Conservation (phyloP, 1,140 invertebrate species). For the Trichomalopsis sarcophagae region DNA sequence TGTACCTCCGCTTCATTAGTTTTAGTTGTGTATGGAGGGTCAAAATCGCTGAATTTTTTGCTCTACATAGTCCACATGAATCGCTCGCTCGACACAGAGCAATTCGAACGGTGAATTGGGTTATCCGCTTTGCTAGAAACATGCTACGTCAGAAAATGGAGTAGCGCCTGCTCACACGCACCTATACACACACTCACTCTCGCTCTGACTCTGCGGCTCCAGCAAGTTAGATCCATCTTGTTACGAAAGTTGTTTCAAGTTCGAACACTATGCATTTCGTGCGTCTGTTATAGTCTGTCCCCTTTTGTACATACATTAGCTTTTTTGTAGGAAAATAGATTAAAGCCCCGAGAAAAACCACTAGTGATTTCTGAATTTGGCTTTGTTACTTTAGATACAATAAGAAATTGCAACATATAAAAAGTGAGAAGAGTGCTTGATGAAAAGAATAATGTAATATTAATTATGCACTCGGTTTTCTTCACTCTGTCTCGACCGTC, state of each 20-base stretch:
- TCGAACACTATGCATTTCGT: constrained; percentile 54
- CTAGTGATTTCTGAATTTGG: too few relatives aligned
- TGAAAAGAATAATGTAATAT: too few relatives aligned
- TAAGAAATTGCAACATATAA: too few relatives aligned
- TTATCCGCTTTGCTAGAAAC: constrained; percentile 63
- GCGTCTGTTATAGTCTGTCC: neutral
- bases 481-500: too few relatives aligned
- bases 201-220: constrained; percentile 52
- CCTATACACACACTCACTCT: neutral
- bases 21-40: too few relatives aligned
- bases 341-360: too few relatives aligned
- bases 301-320: neutral
- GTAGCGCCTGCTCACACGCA: constrained; percentile 42
- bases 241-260: constrained; percentile 63
- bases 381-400: too few relatives aligned
- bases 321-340: neutral
- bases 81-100: constrained; percentile 39
- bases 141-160: constrained; percentile 49
- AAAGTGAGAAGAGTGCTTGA: too few relatives aligned
- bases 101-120: constrained; percentile 61
- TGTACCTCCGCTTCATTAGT: too few relatives aligned
- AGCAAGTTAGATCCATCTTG: constrained; percentile 60
- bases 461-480: too few relatives aligned
- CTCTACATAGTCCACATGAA: neutral
- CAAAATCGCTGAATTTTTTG: too few relatives aligned